phyloP scores from a whole-genome alignment of 2,113 vertebrate genomes.

The Sylvietta virens region DNA sequence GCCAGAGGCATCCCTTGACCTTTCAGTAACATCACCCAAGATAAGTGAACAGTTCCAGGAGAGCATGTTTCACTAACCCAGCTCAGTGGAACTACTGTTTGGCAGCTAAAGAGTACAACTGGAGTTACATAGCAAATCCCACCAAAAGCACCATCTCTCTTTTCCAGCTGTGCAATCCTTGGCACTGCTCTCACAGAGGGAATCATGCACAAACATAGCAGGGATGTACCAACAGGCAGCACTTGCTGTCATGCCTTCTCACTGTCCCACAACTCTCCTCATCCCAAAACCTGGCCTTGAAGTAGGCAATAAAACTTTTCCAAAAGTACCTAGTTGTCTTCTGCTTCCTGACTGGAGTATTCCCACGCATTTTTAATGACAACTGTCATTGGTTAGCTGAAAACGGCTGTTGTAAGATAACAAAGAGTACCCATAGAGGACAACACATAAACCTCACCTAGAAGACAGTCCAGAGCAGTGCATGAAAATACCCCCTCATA shows the following conservation, averaged over 20 bases:
- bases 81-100: background rate
- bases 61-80: background rate
- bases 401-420: background rate
- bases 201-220: background rate
- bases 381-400: background rate
- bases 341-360: background rate
- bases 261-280: background rate
- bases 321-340: background rate
- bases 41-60: background rate
- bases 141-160: background rate
- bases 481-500: background rate
- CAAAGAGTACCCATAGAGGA: background rate
- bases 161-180: background rate
- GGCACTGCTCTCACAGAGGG: fast-evolving
- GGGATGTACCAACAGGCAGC: background rate
- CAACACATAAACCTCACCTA: background rate
- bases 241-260: background rate
- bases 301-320: background rate
- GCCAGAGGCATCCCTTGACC: background rate
- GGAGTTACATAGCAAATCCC: background rate
- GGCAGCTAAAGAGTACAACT: background rate
- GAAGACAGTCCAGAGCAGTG: background rate
- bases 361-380: background rate
- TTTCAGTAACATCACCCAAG: background rate
- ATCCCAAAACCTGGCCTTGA: background rate